Conservation (phyloP, 2,888 invertebrate species). For the Drosophila leonis region DNA sequence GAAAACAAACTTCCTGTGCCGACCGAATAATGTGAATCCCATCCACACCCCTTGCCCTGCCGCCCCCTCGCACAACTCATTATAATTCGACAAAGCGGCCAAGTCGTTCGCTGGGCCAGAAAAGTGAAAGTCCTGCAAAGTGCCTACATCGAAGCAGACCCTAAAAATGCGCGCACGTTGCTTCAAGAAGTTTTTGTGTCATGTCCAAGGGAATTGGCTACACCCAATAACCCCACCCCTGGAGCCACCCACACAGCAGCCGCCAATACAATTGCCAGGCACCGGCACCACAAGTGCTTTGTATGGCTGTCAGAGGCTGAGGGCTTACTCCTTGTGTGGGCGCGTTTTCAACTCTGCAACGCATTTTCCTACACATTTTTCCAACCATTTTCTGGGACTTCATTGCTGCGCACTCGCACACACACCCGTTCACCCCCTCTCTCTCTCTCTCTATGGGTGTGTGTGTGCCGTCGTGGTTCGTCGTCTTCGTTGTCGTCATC, state of each 20-base stretch:
- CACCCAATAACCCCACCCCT: background rate
- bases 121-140: conserved; percentile 72
- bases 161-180: conserved; percentile 61
- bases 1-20: conserved; percentile 61
- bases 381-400: conserved; percentile 45
- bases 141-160: conserved; percentile 47
- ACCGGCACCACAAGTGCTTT: conserved; percentile 72
- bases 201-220: conserved; percentile 22
- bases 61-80: conserved; percentile 53
- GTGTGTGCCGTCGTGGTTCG: conserved; percentile 35
- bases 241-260: background rate
- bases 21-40: conserved; percentile 51
- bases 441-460: background rate
- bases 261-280: conserved; percentile 44
- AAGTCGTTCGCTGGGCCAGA: conserved; percentile 18
- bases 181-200: conserved; percentile 32
- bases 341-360: conserved; percentile 30
- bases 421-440: conserved; percentile 33
- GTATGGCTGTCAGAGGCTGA: conserved; percentile 18
- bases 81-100: conserved; percentile 58
- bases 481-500: conserved; percentile 65
- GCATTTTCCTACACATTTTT: conserved; percentile 61
- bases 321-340: conserved; percentile 11
- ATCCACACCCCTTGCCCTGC: background rate
- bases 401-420: conserved; percentile 59